Evolutionary conservation across 2,797 vertebrate genomes (phyloP).

Genomic region (Harpagifer antarcticus): DNA sequence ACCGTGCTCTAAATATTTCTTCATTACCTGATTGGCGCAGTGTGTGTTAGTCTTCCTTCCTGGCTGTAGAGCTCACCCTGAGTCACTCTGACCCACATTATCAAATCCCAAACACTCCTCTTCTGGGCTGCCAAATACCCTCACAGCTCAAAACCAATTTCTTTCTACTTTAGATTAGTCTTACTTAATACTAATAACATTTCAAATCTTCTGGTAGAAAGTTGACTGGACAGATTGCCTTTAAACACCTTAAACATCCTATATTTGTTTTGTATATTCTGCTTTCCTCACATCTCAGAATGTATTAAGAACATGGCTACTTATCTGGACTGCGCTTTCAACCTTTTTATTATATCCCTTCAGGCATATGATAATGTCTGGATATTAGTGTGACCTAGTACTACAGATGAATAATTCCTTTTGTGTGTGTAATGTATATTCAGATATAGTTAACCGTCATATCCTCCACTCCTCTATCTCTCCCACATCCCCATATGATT

Average conservation of each 20-base stretch:
- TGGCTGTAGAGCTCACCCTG: too few species aligned
- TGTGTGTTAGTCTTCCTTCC: conserved; percentile 3
- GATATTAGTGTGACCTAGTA: conserved; percentile 1
- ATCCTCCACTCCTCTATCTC: conserved; percentile 10
- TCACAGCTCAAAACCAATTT: conserved; percentile 22
- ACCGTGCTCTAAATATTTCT: not conserved
- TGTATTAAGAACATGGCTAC: too few species aligned
- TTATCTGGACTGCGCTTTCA: too few species aligned
- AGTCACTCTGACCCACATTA: conserved; percentile 71
- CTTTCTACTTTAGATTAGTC: conserved; percentile 5
- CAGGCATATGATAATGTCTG: not conserved
- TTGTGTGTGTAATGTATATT: not conserved
- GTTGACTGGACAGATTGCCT: not conserved
- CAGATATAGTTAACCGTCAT: conserved; percentile 11
- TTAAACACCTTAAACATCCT: not conserved
- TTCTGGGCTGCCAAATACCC: conserved; percentile 7
- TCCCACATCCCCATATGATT: conserved; percentile 32
- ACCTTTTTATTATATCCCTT: not conserved
- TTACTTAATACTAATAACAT: conserved; percentile 24
- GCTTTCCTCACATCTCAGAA: too few species aligned
- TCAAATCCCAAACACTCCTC: conserved; percentile 48
- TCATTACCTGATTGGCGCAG: not conserved
- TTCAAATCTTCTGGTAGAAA: not conserved
- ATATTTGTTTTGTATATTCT: too few species aligned
- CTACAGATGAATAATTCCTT: conserved; percentile 4